These are phyloP conservation scores for Diadegma fenestrale DNA, from an alignment of 2,888 invertebrate species.

Conservation along the genomic window DNA sequence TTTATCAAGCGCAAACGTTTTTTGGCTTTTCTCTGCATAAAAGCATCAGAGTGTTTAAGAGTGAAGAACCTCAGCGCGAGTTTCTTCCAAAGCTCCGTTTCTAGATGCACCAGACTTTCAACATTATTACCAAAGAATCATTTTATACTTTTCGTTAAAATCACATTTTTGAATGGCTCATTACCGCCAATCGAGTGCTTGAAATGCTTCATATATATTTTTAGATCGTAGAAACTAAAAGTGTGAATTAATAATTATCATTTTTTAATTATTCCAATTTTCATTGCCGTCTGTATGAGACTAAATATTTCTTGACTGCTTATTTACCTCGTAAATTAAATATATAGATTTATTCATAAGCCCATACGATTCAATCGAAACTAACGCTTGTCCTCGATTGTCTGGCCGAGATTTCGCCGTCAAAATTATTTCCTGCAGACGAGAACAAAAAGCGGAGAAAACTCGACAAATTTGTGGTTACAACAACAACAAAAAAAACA, in stretches of 20 bases:
- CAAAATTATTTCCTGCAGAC: background rate
- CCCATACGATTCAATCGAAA: background rate
- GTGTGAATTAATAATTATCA: conserved; percentile 1
- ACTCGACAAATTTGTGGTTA: background rate
- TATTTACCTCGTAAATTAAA: conserved; percentile 7
- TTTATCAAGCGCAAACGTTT: conserved; percentile 1
- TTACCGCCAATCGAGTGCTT: conserved; percentile 14
- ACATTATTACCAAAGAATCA: conserved; percentile 36
- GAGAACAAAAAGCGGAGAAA: background rate
- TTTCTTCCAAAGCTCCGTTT: conserved; percentile 24
- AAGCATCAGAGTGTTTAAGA: conserved; percentile 10
- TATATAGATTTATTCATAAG: background rate
- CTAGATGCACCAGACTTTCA: conserved; percentile 17
- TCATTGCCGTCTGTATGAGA: background rate
- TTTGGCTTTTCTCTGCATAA: conserved; percentile 29
- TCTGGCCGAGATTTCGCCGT: background rate
- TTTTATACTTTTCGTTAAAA: conserved; percentile 15
- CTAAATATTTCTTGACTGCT: background rate
- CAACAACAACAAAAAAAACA: too few species aligned
- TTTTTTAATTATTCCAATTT: background rate
- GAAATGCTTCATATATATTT: conserved; percentile 31
- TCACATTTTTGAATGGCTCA: background rate
- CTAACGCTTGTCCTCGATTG: background rate
- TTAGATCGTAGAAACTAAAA: background rate
- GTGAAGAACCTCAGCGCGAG: conserved; percentile 8